Percentiles rank a stretch among this genome's conserved stretches.
These are phyloP conservation scores for Bombylius discolor DNA, from an alignment of 2,888 invertebrate genomes.

Conservation along the genomic window DNA sequence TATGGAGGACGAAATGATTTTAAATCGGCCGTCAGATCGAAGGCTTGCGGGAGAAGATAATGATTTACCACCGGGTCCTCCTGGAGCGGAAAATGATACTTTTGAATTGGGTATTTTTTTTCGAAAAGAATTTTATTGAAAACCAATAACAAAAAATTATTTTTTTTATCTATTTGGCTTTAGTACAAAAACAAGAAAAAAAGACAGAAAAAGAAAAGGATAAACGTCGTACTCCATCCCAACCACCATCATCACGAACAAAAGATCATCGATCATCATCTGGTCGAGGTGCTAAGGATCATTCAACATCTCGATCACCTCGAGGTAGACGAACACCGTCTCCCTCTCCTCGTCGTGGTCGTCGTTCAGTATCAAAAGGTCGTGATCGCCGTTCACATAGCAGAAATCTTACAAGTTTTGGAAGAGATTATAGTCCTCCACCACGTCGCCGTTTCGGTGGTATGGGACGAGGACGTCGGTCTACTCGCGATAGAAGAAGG, in stretches of 20 bases:
- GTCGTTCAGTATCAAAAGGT: constrained; percentile 7
- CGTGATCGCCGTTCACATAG: constrained; percentile 17
- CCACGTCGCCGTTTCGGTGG: constrained; percentile 23
- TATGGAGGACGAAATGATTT: constrained; percentile 30
- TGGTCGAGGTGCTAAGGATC: not conserved
- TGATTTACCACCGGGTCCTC: constrained; percentile 27
- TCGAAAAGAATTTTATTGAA: not conserved
- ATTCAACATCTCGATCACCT: constrained; percentile 14
- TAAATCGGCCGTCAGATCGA: constrained; percentile 25
- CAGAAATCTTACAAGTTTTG: constrained; percentile 12
- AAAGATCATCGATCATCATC: not conserved
- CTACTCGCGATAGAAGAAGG: constrained; percentile 23
- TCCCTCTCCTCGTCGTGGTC: constrained; percentile 13
- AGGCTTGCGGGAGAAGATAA: constrained; percentile 23
- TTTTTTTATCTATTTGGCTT: not conserved
- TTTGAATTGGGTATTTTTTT: constrained; percentile 16
- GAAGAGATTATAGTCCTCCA: constrained; percentile 26
- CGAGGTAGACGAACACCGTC: constrained; percentile 27
- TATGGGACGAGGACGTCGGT: constrained; percentile 17
- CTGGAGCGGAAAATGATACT: constrained; percentile 28
- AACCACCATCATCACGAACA: not conserved
- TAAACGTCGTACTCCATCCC: not conserved
- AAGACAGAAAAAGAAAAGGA: not conserved
- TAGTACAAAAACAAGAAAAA: not conserved
- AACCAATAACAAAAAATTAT: not conserved